Evolutionary conservation across 2,888 invertebrate species (phyloP).

Genomic region (Periphyllus acericola): DNA sequence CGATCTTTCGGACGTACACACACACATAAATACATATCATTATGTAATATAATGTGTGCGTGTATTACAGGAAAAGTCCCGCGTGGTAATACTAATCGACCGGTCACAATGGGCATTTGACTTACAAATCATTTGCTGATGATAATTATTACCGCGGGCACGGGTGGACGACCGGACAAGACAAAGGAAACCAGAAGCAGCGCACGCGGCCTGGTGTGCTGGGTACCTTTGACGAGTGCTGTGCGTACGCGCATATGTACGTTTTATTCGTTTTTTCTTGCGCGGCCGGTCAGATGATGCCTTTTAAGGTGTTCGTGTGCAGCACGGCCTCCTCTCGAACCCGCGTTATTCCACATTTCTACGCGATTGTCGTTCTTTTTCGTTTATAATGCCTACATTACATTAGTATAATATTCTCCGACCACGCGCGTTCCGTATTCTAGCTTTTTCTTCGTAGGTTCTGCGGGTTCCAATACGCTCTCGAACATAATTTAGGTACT

Average conservation of each 20-base stretch:
- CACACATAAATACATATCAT: not conserved
- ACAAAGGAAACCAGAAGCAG: constrained; percentile 35
- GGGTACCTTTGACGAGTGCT: not conserved
- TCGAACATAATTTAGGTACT: no score
- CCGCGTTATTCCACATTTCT: not conserved
- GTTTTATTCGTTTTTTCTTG: constrained; percentile 10
- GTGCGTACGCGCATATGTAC: not conserved
- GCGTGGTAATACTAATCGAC: constrained; percentile 17
- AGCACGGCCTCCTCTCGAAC: not conserved
- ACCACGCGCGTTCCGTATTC: no score
- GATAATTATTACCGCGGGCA: constrained; percentile 21
- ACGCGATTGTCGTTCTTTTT: not conserved
- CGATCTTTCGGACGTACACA: not conserved
- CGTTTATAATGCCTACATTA: no score
- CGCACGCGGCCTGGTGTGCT: not conserved
- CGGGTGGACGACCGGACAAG: constrained; percentile 17
- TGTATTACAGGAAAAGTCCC: not conserved
- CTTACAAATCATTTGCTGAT: constrained; percentile 27
- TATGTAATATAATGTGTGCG: not conserved
- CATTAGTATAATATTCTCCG: no score
- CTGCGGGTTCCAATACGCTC: no score
- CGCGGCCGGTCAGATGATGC: constrained; percentile 35
- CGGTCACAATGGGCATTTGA: constrained; percentile 43
- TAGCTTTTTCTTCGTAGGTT: no score
- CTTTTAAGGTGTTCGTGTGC: constrained; percentile 35